Base-by-base conservation (phyloP, 2,797 vertebrate species). In the Etheostoma nigrum region DNA sequence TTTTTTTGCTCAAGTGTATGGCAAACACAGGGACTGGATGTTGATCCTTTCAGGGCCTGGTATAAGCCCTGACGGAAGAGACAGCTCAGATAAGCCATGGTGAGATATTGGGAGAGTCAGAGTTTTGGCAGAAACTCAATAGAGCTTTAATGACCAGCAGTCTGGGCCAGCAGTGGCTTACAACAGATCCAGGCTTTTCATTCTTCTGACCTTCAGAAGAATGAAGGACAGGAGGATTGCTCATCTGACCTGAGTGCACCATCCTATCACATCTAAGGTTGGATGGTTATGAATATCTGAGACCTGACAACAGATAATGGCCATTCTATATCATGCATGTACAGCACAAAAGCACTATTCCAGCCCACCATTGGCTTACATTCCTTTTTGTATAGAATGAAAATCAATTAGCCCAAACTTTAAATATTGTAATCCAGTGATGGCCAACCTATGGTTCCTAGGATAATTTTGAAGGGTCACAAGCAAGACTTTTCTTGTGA, bases 121-220 rank as follows among this genome's bases (percentile, higher is more conserved):
- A 78, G 78, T 88, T 93, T 92, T 93, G 90, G 92, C 92, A 93
- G 92, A 94, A 95, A 93, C 90, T 94, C 93, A 93, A 93, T 93
- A 92, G 91, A 89, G 86, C 92, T 93, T 89, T 94, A 93, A 94
- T 94, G 94, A 93, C 91, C 87, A 79, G 86, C 85, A 92, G 92
- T 87, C 86, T 79, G 77, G 54, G 79, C 82, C 86, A 83, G 82
- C 81, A 88, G 87, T 88, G 84, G 83, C 88, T 93, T 89, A 89
- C 84, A 80, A 83, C 79, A 86, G 84, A 81, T 83, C 82, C 79
- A 78, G 85, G 84, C 81, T 83, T 90, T 89, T 82, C 84, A 87
- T 85, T 87, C 79, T 75, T 61, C 77, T 91, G 91, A 93, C 93
- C 92, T 92, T 90, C 79, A 79, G 86, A 85, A 78, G 19, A 83